A percentile compares a stretch with the other conserved stretches of the same genome.
Evolutionary conservation across 1,140 invertebrate species (phyloP).

Genomic region (Microplitis mediator): DNA sequence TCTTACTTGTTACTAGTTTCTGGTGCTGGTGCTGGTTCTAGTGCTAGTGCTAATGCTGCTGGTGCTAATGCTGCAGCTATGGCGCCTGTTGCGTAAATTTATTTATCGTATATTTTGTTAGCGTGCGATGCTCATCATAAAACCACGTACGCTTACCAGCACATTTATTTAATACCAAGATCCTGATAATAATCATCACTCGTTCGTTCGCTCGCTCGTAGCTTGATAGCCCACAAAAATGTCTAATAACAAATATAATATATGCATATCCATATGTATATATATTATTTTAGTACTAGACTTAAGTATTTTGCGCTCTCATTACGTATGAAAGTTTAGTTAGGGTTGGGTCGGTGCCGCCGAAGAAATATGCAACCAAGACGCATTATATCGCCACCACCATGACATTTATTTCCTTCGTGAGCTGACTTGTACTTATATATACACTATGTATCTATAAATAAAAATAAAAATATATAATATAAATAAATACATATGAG

Average conservation of each 20-base stretch:
- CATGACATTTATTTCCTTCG: slow-evolving; percentile 5
- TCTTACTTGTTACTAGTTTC: not conserved
- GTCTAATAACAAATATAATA: too few relatives aligned
- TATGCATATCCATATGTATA: too few relatives aligned
- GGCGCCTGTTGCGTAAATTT: slow-evolving; percentile 7
- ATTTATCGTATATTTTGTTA: not conserved
- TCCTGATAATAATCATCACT: too few relatives aligned
- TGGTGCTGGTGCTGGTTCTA: not conserved
- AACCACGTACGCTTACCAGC: not conserved
- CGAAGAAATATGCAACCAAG: slow-evolving; percentile 12
- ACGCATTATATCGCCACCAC: slow-evolving; percentile 16
- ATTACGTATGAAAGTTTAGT: slow-evolving; percentile 29
- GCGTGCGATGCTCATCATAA: not conserved
- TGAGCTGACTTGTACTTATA: not conserved
- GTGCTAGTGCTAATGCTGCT: not conserved
- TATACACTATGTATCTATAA: too few relatives aligned
- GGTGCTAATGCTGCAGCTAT: not conserved
- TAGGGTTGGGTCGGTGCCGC: slow-evolving; percentile 29
- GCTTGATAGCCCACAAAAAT: too few relatives aligned
- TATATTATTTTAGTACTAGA: too few relatives aligned
- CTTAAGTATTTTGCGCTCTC: slow-evolving; percentile 1
- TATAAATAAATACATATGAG: not conserved
- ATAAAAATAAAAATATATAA: too few relatives aligned
- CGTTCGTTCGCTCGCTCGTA: too few relatives aligned
- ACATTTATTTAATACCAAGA: too few relatives aligned